Evolutionary conservation across 2,113 vertebrate species (phyloP), one percentile per base, ranked within the genome.

Genomic region (Cyanoliseus patagonus): DNA sequence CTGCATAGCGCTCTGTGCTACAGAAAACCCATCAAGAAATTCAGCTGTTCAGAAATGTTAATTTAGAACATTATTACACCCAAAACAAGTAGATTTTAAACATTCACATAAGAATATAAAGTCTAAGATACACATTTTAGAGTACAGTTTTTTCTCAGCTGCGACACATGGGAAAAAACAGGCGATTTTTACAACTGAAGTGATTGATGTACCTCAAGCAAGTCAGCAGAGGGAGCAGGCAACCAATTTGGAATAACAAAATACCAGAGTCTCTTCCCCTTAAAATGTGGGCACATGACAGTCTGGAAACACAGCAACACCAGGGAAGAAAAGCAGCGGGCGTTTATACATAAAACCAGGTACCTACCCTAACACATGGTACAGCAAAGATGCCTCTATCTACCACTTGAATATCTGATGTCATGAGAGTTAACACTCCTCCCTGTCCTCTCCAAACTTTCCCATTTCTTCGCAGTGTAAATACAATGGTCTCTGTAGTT

Each of bases 221-320:
- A 86, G 93, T 86, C 95, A 95, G 94, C 90, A 97, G 94, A 69
- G 94, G 95, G 95, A 96, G 92, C 78, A 97, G 87, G 70, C 63
- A 90, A 88, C 16, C 95, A 93, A 30, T 19, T 17, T 59, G 82
- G 80, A 59, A 92, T 81, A 28, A 35, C 80, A 67, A 86, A 39
- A 35, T 19, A 30, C 10, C 61, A 67, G 7, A 7, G 33, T 27
- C 18, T 86, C 30, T 53, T 35, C 27, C 39, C 57, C 41, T 83
- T 24, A 41, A 37, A 77, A 46, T 7, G 47, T 24, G 27, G 19
- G 17, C 79, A 61, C 14, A 4, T 4, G 35, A 83, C 22, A 47
- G 41, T 13, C 42, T 75, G 81, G 57, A 59, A 80, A 74, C 44
- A 24, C 28, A 2, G 17, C 17, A 82, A 19, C 8, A 47, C 8